Base-by-base conservation (phyloP, 1,140 invertebrate genomes). In the Dinoponera quadriceps region DNA sequence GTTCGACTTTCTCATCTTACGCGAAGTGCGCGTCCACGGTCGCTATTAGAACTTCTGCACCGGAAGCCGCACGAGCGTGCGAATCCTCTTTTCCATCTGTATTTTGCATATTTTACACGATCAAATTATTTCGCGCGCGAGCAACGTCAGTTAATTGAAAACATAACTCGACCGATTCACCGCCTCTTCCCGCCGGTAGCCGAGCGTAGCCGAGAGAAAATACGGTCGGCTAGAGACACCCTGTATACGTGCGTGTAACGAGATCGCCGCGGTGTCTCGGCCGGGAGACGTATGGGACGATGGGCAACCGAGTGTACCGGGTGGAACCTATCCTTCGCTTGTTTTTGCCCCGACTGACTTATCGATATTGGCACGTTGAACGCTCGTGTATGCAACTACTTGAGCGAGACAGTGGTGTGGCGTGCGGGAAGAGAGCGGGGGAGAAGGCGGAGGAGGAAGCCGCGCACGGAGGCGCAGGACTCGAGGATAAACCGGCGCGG, bases 301-400 rank as follows among this genome's bases (percentile, higher is more conserved):
- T 55, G 55, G 77, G 69, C 68, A 88, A 65, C 74, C 38, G 81
- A 60, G 81, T 84, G 68, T 59, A 78, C 49, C 82, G 55, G 72
- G 73, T 84, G 78, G 68, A 85, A 88, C 83, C 84, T 83, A 89
- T 89, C 84, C 74, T 75, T 83, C 88, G 74, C 60, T 83, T 87
- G 87, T 89, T 89, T 89, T 89, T 89, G 87, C 86, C 71, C 54
- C 63, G 73, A 72, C 78, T 89, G 88, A 89, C 88, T 89, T 89
- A 89, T 89, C 85, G 88, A 89, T 89, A 89, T 89, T 89, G 88
- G 88, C 88, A 87, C 87, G 87, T 89, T 88, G 82, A 77, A 87
- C 85, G 85, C 84, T 83, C 86, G 78, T 88, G 86, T 90, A 84
- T 84, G 88, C 83, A 89, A 90, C 83, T 91, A 90, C 88, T 88